Evolutionary conservation across 2,888 invertebrate genomes (phyloP), one percentile per base, ranked within the genome.

Genomic region (Ptilodon capucinus): DNA sequence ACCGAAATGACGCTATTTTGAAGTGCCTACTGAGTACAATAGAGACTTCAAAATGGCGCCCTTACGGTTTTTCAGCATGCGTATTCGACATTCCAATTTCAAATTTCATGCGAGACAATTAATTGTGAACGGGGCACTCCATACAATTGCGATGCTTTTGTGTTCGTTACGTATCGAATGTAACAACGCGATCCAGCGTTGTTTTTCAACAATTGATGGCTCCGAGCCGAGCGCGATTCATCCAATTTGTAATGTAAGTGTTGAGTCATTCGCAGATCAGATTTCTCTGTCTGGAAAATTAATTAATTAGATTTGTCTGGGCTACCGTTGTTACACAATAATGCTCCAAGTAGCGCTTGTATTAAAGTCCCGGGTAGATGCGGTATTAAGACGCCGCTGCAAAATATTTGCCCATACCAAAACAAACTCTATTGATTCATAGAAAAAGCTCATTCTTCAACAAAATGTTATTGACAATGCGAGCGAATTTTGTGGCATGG

Each of bases 151-250:
- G 54, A 46, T 42, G 53, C 54, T 59, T 56, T 57, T 53, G 60
- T 58, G 49, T 44, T 57, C 45, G 42, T 42, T 49, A 38, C 51
- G 60, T 65, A 61, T 62, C 60, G 51, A 59, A 56, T 54, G 62
- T 62, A 68, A 74, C 71, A 71, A 75, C 69, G 68, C 74, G 74
- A 75, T 73, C 73, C 71, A 64, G 66, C 67, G 73, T 72, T 74
- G 76, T 75, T 76, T 73, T 61, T 61, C 54, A 62, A 71, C 60
- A 65, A 67, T 67, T 60, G 59, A 54, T 59, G 42, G 47, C 41
- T 35, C 45, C 30, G 39, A 16, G 51, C 46, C 36, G 36, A 53
- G 32, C 41, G 36, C 38, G 45, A 23, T 38, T 46, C 55, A 46
- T 52, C 45, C 53, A 58, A 61, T 61, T 64, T 30, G 2, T 42